phyloP scores from a whole-genome alignment of 2,888 invertebrate genomes.

The Coenonympha glycerion region DNA sequence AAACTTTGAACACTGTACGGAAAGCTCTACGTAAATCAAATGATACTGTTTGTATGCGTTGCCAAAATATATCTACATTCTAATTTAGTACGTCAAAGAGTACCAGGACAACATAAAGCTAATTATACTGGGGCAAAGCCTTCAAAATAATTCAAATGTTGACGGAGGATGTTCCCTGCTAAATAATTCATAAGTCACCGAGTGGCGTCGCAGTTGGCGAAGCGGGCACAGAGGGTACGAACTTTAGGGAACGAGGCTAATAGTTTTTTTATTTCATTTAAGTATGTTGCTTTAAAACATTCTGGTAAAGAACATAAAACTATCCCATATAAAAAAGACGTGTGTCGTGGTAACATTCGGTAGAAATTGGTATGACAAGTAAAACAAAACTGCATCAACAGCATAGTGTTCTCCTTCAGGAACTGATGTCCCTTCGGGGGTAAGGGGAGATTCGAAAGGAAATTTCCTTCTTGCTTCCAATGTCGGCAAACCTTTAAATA shows the following conservation, averaged over 20 bases:
- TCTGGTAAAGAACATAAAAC: no score
- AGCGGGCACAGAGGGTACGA: constrained; percentile 34
- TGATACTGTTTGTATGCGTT: neutral
- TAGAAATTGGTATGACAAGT: no score
- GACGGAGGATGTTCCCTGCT: constrained; percentile 52
- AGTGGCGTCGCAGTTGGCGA: constrained; percentile 49
- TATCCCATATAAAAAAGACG: no score
- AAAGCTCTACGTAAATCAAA: no score
- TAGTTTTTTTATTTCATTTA: constrained; percentile 15
- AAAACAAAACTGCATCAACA: no score
- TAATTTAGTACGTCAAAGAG: constrained; percentile 4
- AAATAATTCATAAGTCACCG: constrained; percentile 59
- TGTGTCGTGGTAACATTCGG: no score
- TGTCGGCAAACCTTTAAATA: no score
- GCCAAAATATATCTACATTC: neutral
- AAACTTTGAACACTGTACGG: no score
- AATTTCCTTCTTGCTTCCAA: no score
- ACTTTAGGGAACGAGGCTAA: constrained; percentile 37
- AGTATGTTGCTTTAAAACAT: neutral
- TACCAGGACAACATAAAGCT: constrained; percentile 31
- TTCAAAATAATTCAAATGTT: constrained; percentile 66
- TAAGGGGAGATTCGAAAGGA: no score
- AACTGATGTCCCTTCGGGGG: no score
- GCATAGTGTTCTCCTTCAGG: no score
- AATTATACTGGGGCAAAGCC: constrained; percentile 56